Evolutionary conservation across 2,888 invertebrate species (phyloP), one percentile per base, ranked within the genome.

Genomic region (Elgonia sp.): DNA sequence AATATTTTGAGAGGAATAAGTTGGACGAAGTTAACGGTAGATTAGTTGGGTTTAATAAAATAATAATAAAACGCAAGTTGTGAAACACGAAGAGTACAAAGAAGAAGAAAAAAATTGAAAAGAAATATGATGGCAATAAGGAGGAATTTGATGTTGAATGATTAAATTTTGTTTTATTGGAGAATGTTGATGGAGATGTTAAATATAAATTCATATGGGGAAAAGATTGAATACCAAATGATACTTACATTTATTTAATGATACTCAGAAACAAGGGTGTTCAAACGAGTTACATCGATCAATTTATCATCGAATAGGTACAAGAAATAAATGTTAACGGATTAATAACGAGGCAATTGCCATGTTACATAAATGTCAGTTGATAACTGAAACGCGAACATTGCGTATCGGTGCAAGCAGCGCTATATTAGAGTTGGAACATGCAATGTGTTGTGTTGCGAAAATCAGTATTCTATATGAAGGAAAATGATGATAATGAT

Each of bases 281-380:
- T 57, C 50, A 9, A 70, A 40, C 53, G 42, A 73, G 18, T 65
- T 53, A 20, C 42, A 40, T 69, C 60, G 60, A 62, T 75, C 46
- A 53, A 69, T 84, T 77, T 63, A 62, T 77, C 57, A 70, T 69
- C 16, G 63, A 70, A 84, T 42, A 39, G 16, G 40, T 63, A 42
- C 50, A 21, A 42, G 84, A 84, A 84, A 79, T 84, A 72, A 72
- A 84, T 84, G 72, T 84, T 84, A 79, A 65, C 60, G 77, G 77
- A 70, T 72, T 84, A 76, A 77, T 79, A 84, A 72, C 84, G 70
- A 72, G 75, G 77, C 63, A 72, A 72, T 84, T 84, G 84, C 75
- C 77, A 60, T 84, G 84, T 70, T 79, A 79, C 69, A 72, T 84
- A 84, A 84, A 84, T 79, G 84, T 79, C 84, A 84, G 70, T 77